These are phyloP conservation scores for Acinonyx jubatus DNA, from an alignment of 2,113 vertebrate species.

Conservation along the genomic window DNA sequence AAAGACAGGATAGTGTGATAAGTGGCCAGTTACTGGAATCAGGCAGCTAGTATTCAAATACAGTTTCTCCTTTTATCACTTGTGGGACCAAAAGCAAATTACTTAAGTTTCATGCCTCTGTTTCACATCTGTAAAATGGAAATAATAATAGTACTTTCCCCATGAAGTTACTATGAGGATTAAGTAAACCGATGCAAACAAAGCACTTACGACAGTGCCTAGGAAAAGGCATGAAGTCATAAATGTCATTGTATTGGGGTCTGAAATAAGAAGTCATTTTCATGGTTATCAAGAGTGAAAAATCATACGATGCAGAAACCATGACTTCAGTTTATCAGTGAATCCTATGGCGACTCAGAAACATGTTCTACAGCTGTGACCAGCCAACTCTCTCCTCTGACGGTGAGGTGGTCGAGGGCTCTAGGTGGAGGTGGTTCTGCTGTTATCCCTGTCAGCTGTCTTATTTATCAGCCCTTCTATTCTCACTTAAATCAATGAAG, in stretches of 20 bases:
- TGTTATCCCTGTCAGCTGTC: accelerated
- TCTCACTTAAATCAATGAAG: neutral
- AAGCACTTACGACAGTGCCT: neutral
- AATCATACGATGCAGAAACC: neutral
- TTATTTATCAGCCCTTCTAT: neutral
- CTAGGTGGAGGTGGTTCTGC: neutral
- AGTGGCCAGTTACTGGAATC: neutral
- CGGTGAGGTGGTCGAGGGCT: accelerated
- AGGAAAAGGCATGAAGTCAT: neutral
- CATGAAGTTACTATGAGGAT: neutral
- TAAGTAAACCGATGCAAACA: neutral
- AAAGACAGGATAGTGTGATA: neutral
- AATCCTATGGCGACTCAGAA: accelerated
- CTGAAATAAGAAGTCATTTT: neutral
- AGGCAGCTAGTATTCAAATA: neutral
- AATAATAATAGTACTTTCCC: neutral
- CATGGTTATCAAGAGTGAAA: neutral
- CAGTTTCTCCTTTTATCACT: neutral
- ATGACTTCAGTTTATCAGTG: neutral
- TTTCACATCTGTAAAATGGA: neutral
- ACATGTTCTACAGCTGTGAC: accelerated
- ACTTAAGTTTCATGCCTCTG: neutral
- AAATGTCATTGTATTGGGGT: neutral
- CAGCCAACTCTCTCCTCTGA: accelerated
- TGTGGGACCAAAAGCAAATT: neutral